Evolutionary conservation across 2,888 invertebrate genomes (phyloP).

Genomic region (Scrobipalpa atriplicella): DNA sequence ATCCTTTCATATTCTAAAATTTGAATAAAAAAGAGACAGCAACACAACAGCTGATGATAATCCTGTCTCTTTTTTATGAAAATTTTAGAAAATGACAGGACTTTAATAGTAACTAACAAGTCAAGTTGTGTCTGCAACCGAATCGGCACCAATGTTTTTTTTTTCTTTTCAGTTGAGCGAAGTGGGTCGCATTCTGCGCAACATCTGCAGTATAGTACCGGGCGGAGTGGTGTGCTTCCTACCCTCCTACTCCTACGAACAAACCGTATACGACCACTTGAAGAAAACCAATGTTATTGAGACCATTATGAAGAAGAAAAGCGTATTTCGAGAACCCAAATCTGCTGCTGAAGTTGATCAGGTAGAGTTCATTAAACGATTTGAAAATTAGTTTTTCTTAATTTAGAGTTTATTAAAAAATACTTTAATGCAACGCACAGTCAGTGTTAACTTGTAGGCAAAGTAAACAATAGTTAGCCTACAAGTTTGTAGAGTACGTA

Average conservation of each 20-base stretch:
- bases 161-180: constrained; percentile 85
- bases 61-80: too few relatives aligned
- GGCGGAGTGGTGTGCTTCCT: constrained; percentile 97
- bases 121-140: too few relatives aligned
- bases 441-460: not conserved
- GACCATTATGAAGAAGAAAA: constrained; percentile 87
- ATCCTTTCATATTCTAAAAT: too few relatives aligned
- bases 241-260: constrained; percentile 96
- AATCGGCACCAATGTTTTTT: too few relatives aligned
- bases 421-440: not conserved
- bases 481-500: too few relatives aligned
- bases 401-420: not conserved
- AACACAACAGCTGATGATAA: too few relatives aligned
- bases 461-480: too few relatives aligned
- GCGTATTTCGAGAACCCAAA: constrained; percentile 90
- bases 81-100: too few relatives aligned
- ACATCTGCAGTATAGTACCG: constrained; percentile 90
- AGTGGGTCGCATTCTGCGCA: constrained; percentile 87
- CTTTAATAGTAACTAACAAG: too few relatives aligned
- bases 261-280: constrained; percentile 85
- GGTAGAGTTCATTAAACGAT: constrained; percentile 60
- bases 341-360: constrained; percentile 87
- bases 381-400: not conserved
- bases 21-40: too few relatives aligned
- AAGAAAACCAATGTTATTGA: constrained; percentile 84